phyloP scores from a whole-genome alignment of 2,797 vertebrate species.

The Petrocephalus schoutedeni region DNA sequence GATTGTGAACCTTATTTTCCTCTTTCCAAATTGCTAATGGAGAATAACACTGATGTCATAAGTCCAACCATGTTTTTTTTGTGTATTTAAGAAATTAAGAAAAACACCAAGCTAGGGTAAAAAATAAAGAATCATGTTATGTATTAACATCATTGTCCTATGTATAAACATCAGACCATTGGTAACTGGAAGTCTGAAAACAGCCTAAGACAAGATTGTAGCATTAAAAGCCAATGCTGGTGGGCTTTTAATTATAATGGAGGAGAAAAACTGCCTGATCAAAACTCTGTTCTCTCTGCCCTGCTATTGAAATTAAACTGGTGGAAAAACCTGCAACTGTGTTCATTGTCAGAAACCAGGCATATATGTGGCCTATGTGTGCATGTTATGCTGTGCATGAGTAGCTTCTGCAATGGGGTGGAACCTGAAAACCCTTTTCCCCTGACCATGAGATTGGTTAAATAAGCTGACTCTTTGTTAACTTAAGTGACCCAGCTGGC shows the following conservation, averaged over 20 bases:
- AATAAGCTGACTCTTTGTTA: slow-evolving; percentile 1
- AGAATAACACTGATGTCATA: background rate
- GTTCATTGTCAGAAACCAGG: background rate
- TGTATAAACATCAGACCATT: background rate
- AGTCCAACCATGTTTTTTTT: background rate
- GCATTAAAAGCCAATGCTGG: background rate
- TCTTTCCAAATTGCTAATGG: background rate
- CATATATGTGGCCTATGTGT: background rate
- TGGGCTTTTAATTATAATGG: background rate
- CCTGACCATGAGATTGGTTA: background rate
- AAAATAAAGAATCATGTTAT: background rate
- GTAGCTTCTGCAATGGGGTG: background rate
- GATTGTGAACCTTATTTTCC: background rate
- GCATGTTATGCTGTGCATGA: background rate
- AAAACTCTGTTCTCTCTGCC: background rate
- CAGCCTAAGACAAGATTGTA: background rate
- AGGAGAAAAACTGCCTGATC: background rate
- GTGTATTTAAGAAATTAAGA: background rate
- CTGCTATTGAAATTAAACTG: background rate
- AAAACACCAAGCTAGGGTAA: background rate
- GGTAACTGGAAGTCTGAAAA: background rate
- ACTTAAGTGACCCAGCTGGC: background rate
- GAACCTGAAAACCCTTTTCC: background rate
- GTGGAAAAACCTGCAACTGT: background rate
- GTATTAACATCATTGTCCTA: background rate